phyloP scores from a whole-genome alignment of 2,797 vertebrate genomes.

The Ptychobarbus kaznakovi region DNA sequence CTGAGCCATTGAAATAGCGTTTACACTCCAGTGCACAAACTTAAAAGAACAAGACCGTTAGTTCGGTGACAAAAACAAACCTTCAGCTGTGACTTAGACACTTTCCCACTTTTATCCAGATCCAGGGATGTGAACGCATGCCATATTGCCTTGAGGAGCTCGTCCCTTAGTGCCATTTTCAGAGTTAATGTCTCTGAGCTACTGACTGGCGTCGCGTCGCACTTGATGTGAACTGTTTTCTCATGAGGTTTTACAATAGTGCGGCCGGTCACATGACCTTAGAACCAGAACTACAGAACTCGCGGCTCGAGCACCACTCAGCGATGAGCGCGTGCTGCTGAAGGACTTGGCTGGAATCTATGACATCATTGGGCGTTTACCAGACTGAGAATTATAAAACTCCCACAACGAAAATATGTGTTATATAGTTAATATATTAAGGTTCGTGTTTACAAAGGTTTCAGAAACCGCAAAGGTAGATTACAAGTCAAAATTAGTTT shows the following conservation, averaged over 20 bases:
- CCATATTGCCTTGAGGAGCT: conserved; percentile 94
- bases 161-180: conserved; percentile 83
- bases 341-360: background rate
- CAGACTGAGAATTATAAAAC: background rate
- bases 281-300: conserved; percentile 2
- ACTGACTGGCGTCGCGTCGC: conserved; percentile 9
- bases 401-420: background rate
- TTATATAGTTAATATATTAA: too few relatives aligned
- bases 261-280: conserved; percentile 71
- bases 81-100: conserved; percentile 98
- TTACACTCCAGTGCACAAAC: background rate
- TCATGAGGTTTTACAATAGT: conserved; percentile 33
- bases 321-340: conserved; percentile 52
- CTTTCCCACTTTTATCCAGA: conserved; percentile 93
- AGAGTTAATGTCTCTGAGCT: background rate
- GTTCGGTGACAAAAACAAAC: conserved; percentile 69
- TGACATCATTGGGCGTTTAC: background rate
- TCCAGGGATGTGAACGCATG: conserved; percentile 95
- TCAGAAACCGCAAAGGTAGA: background rate
- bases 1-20: background rate
- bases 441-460: background rate
- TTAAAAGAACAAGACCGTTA: background rate
- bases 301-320: conserved; percentile 68
- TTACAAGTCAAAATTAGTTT: background rate
- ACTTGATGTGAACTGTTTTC: conserved; percentile 17